Evolutionary conservation across 2,797 vertebrate genomes (phyloP).

Genomic region (Sparidentex hasta): DNA sequence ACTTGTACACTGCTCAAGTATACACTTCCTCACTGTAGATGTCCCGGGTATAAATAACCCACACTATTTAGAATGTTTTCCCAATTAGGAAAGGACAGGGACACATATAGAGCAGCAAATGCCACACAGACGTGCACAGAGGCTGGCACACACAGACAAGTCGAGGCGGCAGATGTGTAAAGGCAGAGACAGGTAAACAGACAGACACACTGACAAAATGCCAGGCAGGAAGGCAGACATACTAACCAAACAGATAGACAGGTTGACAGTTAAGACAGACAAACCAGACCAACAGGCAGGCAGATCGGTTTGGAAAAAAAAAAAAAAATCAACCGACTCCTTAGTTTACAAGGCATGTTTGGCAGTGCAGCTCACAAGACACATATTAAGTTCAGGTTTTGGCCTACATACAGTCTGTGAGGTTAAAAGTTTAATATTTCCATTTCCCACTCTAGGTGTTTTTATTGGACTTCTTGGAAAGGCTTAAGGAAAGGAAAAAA

Average conservation of each 20-base stretch:
- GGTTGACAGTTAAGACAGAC: constrained; percentile 24
- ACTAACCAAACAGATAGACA: constrained; percentile 11
- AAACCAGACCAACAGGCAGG: constrained; percentile 43
- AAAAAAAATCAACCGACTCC: constrained; percentile 14
- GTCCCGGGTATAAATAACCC: constrained; percentile 81
- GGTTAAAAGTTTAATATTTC: constrained; percentile 68
- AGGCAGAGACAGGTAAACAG: neutral
- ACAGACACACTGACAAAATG: neutral
- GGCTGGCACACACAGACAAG: constrained; percentile 3
- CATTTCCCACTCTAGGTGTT: constrained; percentile 48
- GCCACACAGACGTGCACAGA: neutral
- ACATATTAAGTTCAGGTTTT: constrained; percentile 58
- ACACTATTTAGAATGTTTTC: constrained; percentile 80
- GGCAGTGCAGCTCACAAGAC: constrained; percentile 37
- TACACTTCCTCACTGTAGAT: constrained; percentile 62
- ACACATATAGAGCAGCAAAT: constrained; percentile 66
- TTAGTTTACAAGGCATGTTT: constrained; percentile 47
- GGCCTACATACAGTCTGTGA: constrained; percentile 43
- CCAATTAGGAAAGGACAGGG: constrained; percentile 66
- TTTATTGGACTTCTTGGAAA: constrained; percentile 53
- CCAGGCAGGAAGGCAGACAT: neutral
- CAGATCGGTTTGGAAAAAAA: neutral
- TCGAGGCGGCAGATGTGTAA: neutral
- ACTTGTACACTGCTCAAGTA: constrained; percentile 54
- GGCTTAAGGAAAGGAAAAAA: constrained; percentile 28